Base-by-base conservation (phyloP, 1,140 invertebrate genomes). In the Helicoverpa armigera region DNA sequence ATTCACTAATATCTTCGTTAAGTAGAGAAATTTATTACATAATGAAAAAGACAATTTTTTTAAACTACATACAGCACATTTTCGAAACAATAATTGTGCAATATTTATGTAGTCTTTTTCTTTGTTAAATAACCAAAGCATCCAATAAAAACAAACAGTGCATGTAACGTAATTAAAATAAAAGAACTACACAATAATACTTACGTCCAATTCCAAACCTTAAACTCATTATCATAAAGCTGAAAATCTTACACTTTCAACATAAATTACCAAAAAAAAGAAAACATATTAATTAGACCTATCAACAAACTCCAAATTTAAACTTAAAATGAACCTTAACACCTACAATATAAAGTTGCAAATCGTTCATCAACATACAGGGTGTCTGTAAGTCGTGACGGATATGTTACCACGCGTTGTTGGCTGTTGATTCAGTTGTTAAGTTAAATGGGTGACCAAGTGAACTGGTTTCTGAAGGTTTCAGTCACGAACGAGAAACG, bases 381-480 rank as follows among this genome's bases (percentile, higher is more conserved):
- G 35, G 11, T 67, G 63, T 67, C 50, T 67, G 67, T 31, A 0
- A 9, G 13, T 70, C 67, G 67, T 70, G 67, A 70, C 18, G 14
- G 14, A 1, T 14, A 10, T 18, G 53, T 54, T 70, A 2, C n/a
- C 48, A 70, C 48, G 23, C 29, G 50, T 2, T 29, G 61, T 43
- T 13, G 53, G 53, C 29, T 69, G 11, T 73, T 73, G 12, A 50
- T 54, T 56, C 31, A 73, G 56, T 63, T 76, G 43, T 80, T 78
- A 73, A 67, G 65, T 43, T 58, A 80, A 80, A 74, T 83, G 72
- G 78, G 82, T 83, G 82, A 83, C 82, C 78, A 69, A 79, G 82
- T 58, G 54, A 83, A 74, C 63, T 78, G 63, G 75, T 81, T 73
- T 2, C 48, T 23, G n/a, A 50, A 69, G 31, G 70, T 58, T 73